Conservation (phyloP, 1,140 invertebrate genomes). For the Pogonognathellus flavescens region DNA sequence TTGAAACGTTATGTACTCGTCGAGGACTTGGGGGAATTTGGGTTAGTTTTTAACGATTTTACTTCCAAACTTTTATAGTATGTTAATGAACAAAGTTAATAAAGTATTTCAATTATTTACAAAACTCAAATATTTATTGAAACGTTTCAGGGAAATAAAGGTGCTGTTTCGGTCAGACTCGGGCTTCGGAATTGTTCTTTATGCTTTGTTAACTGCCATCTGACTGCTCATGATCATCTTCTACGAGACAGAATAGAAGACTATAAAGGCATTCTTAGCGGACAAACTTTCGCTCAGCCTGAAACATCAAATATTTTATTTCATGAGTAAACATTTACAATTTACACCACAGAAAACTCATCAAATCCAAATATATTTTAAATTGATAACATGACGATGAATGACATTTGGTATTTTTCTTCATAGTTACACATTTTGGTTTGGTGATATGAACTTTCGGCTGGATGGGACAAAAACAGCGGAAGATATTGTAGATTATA, state of each 20-base stretch:
- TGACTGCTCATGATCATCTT: conserved; percentile 88
- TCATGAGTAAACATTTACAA: conserved; percentile 81
- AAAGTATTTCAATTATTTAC: conserved; percentile 40
- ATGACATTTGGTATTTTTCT: conserved; percentile 63
- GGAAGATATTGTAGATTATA: conserved; percentile 77
- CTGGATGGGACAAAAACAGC: conserved; percentile 77
- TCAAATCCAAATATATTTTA: not conserved
- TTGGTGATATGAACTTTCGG: conserved; percentile 95
- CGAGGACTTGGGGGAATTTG: conserved; percentile 91
- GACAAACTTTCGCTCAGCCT: conserved; percentile 73
- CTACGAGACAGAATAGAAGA: conserved; percentile 85
- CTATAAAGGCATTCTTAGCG: conserved; percentile 82
- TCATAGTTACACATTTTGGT: conserved; percentile 94
- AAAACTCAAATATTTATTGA: conserved; percentile 23
- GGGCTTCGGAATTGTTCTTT: conserved; percentile 88
- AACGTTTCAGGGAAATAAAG: conserved; percentile 90
- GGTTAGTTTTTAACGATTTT: conserved; percentile 70
- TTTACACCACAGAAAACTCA: not conserved
- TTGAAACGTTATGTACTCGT: conserved; percentile 87
- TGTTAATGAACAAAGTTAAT: not conserved
- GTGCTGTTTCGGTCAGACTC: conserved; percentile 88
- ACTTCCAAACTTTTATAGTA: not conserved
- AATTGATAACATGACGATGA: not conserved
- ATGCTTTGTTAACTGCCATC: conserved; percentile 89
- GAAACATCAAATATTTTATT: conserved; percentile 87